Evolutionary conservation across 2,113 vertebrate genomes (phyloP).

Genomic region (Scartelaos histophorus): DNA sequence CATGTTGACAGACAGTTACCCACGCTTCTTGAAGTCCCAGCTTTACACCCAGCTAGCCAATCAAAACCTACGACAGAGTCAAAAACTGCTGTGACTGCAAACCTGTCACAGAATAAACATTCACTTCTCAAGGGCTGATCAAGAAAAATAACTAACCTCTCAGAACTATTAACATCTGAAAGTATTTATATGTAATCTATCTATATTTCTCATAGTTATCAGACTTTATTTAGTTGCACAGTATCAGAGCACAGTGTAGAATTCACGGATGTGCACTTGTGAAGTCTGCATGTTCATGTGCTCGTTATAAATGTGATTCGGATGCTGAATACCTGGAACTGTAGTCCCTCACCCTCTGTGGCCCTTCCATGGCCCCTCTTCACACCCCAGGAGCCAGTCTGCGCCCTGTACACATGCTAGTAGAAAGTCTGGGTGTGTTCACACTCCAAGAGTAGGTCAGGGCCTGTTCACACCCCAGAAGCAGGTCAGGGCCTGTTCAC

Average conservation of each 20-base stretch:
- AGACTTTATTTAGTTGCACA: background rate
- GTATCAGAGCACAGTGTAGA: background rate
- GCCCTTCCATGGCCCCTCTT: no score
- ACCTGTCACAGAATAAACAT: background rate
- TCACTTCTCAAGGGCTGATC: background rate
- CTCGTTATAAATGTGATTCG: background rate
- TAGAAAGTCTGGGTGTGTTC: no score
- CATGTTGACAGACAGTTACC: constrained; percentile 95
- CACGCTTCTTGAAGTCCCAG: constrained; percentile 89
- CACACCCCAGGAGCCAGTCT: no score
- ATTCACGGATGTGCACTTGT: background rate
- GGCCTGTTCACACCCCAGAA: no score
- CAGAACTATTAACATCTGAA: background rate
- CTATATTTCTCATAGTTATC: background rate
- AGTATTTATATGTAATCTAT: background rate
- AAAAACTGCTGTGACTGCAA: background rate
- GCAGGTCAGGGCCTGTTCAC: no score
- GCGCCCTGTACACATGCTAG: background rate
- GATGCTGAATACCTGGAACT: background rate
- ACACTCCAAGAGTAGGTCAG: no score
- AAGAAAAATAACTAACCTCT: background rate
- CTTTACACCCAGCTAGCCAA: constrained; percentile 87
- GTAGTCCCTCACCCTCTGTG: background rate
- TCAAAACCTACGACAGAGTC: constrained; percentile 34
- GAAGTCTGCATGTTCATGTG: background rate